Evolutionary conservation across 2,113 vertebrate genomes (phyloP).

Genomic region (Plecotus auritus): DNA sequence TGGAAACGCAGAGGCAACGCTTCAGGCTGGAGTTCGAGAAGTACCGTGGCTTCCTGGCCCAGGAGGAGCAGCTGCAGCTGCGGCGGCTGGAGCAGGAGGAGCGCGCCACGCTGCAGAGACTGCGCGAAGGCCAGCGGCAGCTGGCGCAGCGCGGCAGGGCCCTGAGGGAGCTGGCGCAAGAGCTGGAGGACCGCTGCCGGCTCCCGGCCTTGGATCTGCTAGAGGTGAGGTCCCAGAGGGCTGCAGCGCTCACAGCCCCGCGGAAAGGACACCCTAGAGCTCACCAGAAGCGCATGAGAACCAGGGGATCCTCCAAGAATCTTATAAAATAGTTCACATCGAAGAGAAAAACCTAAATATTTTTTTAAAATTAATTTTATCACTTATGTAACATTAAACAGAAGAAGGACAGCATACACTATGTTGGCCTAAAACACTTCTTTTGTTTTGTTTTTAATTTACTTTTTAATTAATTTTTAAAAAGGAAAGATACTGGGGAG

Average conservation of each 20-base stretch:
- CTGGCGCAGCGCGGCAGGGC: constrained; percentile 1
- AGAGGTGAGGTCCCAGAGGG: constrained; percentile 38
- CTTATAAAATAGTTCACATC: background rate
- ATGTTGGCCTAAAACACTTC: background rate
- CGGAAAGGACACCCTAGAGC: too few relatives aligned
- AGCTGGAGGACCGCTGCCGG: constrained; percentile 42
- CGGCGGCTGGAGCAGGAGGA: constrained; percentile 61
- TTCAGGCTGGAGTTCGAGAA: constrained; percentile 69
- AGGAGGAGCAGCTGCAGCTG: constrained; percentile 66
- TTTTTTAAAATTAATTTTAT: background rate
- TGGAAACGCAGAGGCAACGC: constrained; percentile 53
- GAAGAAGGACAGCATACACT: background rate
- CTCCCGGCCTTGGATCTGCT: constrained; percentile 12
- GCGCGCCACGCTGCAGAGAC: background rate
- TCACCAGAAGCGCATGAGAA: background rate
- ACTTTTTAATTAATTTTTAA: constrained; percentile 54
- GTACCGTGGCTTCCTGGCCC: constrained; percentile 44
- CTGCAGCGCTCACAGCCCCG: too few relatives aligned
- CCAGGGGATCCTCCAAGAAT: background rate
- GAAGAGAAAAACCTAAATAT: background rate
- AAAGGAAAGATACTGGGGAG: background rate
- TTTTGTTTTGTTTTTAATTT: background rate
- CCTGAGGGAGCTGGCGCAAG: constrained; percentile 20
- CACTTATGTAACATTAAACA: background rate
- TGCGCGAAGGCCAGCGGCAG: constrained; percentile 2